A percentile compares a stretch with the other conserved stretches of the same genome.
These are phyloP conservation scores for Engraulis encrasicolus DNA, from an alignment of 2,113 vertebrate genomes.

Conservation along the genomic window DNA sequence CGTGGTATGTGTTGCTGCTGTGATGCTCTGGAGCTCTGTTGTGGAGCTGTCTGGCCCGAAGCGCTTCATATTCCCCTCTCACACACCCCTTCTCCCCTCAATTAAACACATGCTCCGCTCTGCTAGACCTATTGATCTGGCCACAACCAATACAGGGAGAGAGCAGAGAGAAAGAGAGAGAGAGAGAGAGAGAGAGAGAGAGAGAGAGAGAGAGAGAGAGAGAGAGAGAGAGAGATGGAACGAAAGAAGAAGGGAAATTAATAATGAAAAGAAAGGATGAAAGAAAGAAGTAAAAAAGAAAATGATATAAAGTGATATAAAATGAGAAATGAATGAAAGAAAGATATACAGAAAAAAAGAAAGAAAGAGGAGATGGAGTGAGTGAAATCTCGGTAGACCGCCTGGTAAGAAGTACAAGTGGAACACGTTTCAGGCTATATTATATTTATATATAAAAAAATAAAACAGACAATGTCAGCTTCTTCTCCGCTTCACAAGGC, in stretches of 20 bases:
- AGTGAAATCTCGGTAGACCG: neutral
- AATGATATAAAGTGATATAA: too few species aligned
- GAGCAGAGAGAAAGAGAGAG: too few species aligned
- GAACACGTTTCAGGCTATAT: neutral
- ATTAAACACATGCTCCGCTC: slow-evolving; percentile 21
- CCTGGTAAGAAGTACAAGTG: neutral
- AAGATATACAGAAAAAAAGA: neutral
- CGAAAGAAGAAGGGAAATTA: too few species aligned
- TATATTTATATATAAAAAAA: neutral
- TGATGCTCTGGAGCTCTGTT: neutral
- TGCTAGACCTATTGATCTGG: slow-evolving; percentile 14
- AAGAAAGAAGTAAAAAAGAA: too few species aligned
- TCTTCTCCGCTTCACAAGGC: neutral
- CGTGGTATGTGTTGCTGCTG: neutral
- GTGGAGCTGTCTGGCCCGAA: neutral
- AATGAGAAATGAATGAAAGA: too few species aligned
- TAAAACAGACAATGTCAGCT: neutral
- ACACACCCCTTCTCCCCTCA: slow-evolving; percentile 13
- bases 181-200: too few species aligned
- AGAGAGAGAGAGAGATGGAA: too few species aligned
- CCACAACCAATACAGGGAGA: slow-evolving; percentile 3
- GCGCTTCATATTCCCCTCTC: slow-evolving; percentile 6
- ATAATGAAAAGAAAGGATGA: too few species aligned
- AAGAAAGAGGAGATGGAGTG: neutral
- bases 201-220: too few species aligned